Percentiles rank a stretch among this genome's conserved stretches.
phyloP scores from a whole-genome alignment of 2,113 vertebrate genomes.

The Coturnix japonica region DNA sequence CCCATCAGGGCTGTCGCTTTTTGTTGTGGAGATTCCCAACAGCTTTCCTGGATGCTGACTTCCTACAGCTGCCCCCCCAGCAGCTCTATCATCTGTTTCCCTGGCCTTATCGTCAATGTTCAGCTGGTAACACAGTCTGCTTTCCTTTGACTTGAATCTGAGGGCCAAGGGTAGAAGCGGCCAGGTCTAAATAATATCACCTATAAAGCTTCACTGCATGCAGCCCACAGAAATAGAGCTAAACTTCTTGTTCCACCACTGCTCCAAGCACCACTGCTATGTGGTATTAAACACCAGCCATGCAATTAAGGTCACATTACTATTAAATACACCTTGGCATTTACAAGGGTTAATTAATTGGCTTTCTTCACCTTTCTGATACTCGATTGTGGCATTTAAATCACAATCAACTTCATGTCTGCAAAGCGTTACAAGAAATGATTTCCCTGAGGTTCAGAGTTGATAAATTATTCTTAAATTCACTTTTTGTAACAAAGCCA shows the following conservation, averaged over 20 bases:
- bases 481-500: neutral
- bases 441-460: neutral
- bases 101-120: neutral
- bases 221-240: neutral
- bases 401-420: neutral
- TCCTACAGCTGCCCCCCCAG: neutral
- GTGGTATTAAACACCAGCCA: neutral
- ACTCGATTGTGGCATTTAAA: neutral
- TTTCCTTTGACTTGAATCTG: neutral
- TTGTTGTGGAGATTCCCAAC: neutral
- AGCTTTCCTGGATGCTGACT: neutral
- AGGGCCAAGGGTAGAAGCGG: neutral
- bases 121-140: neutral
- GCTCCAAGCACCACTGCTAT: neutral
- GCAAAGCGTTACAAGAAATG: neutral
- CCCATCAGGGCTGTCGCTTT: neutral
- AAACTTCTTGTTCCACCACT: rapidly evolving
- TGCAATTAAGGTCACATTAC: neutral
- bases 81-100: neutral
- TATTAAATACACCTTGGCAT: neutral
- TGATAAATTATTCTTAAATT: neutral
- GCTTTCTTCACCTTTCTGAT: conserved; percentile 59
- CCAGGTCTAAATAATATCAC: neutral
- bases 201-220: neutral
- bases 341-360: neutral